Base-by-base conservation (phyloP, 53 echinoderm and acorn worm genomes). In the Zoroaster sp. region DNA sequence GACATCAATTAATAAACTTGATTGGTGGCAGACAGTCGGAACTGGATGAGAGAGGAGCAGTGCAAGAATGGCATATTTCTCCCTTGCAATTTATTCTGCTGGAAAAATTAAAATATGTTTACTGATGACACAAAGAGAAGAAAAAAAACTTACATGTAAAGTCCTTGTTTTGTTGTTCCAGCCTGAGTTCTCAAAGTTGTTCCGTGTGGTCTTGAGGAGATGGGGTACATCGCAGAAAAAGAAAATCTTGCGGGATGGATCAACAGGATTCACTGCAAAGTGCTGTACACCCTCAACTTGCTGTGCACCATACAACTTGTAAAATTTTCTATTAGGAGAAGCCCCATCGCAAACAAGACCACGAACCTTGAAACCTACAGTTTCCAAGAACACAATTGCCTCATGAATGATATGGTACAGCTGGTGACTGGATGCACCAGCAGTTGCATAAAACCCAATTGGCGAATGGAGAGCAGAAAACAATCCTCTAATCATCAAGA, bases 171-270 rank as follows among this genome's bases (percentile, higher is more conserved):
- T 47, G 15, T 47, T 47, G 47, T 47, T 11, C 11, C 15, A 78
- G 0, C 70, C 89, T 23, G 89, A 89, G 23, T 89, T 89, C 45
- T 75, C 47, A 11, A 47, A 89, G 70, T 66, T 63, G 38, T 79
- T 89, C 12, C 79, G 28, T n/a, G n/a, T n/a, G n/a, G n/a, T n/a
- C n/a, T n/a, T n/a, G n/a, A n/a, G n/a, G n/a, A n/a, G n/a, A n/a
- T n/a, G n/a, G n/a, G 13, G 89, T 7, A 79, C 70, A 45, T 89
- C 79, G 68, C 77, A 92, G 10, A 92, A 51, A 34, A 92, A 92
- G 74, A 71, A 92, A 14, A 92, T 78, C 71, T 35, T 53, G n/a
- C 2, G 78, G 54, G 40, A 17, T 78, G 20, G 18, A 11, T 23
- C 54, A 38, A 14, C 59, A 53, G 78, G 34, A 33, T n/a, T n/a